Evolutionary conservation across 2,888 invertebrate species (phyloP).

Genomic region (Scaptomyza caliginosa): DNA sequence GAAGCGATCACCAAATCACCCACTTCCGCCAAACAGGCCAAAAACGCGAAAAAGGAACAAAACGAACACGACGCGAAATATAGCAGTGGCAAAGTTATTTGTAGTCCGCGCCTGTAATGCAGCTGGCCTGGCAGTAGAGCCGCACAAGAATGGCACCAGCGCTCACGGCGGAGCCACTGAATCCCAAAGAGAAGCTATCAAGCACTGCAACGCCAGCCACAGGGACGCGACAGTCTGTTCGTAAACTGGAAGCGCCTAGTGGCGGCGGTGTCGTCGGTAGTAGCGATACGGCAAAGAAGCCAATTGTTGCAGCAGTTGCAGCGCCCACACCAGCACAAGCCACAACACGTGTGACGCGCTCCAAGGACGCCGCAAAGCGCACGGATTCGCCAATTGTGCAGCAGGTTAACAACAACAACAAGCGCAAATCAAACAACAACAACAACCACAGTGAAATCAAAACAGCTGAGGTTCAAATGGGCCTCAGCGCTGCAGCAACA

Average conservation of each 20-base stretch:
- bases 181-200: conserved; percentile 83
- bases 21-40: no score
- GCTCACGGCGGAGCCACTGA: conserved; percentile 91
- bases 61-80: background rate
- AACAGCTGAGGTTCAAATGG: conserved; percentile 73
- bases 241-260: conserved; percentile 55
- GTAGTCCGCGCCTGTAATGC: conserved; percentile 54
- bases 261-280: conserved; percentile 11
- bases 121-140: conserved; percentile 64
- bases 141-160: conserved; percentile 93
- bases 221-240: conserved; percentile 58
- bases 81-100: conserved; percentile 13
- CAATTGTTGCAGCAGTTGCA: conserved; percentile 24
- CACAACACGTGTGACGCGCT: conserved; percentile 70
- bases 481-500: conserved; percentile 68
- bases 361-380: conserved; percentile 57
- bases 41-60: conserved; percentile 4
- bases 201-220: conserved; percentile 82
- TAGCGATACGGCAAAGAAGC: conserved; percentile 46
- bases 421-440: conserved; percentile 46
- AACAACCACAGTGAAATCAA: conserved; percentile 33
- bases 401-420: conserved; percentile 26
- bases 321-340: conserved; percentile 21
- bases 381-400: conserved; percentile 31
- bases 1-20: conserved; percentile 25